These are phyloP conservation scores for Molorchus minor DNA, from an alignment of 2,888 invertebrate species.

Conservation along the genomic window DNA sequence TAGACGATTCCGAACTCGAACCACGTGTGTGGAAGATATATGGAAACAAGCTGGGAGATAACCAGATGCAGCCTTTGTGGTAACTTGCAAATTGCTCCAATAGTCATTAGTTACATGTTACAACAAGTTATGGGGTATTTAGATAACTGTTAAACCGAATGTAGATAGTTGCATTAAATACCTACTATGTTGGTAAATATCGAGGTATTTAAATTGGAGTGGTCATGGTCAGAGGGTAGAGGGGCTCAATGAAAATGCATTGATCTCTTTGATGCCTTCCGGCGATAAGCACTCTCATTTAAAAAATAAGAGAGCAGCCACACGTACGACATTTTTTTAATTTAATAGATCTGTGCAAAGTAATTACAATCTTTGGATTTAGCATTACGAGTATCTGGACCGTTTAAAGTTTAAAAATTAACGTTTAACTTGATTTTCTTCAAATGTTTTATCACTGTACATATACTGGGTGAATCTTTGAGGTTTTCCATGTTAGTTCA, in stretches of 20 bases:
- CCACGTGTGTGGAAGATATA: conserved; percentile 37
- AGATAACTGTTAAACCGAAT: not conserved
- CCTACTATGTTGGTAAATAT: not conserved
- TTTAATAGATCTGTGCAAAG: too few relatives aligned
- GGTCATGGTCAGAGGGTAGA: not conserved
- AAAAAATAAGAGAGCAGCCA: too few relatives aligned
- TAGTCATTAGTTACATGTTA: not conserved
- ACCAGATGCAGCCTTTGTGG: conserved; percentile 30
- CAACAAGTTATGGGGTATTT: not conserved
- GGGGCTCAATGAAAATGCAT: not conserved
- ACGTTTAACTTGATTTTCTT: too few relatives aligned
- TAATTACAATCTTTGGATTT: too few relatives aligned
- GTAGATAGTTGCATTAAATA: not conserved
- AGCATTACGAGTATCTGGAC: too few relatives aligned
- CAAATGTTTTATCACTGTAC: too few relatives aligned
- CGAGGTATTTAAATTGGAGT: not conserved
- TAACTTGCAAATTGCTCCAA: conserved; percentile 14
- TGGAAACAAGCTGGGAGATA: conserved; percentile 32
- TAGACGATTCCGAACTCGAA: conserved; percentile 30
- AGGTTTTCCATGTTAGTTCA: too few relatives aligned
- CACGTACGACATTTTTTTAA: too few relatives aligned
- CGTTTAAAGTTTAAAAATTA: too few relatives aligned
- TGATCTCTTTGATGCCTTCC: too few relatives aligned
- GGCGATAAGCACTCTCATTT: too few relatives aligned
- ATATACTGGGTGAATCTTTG: too few relatives aligned